Percentiles rank a stretch among this genome's conserved stretches.
Conservation (phyloP, 64 coral and sea anemone genomes). For the Anthopleura sola region DNA sequence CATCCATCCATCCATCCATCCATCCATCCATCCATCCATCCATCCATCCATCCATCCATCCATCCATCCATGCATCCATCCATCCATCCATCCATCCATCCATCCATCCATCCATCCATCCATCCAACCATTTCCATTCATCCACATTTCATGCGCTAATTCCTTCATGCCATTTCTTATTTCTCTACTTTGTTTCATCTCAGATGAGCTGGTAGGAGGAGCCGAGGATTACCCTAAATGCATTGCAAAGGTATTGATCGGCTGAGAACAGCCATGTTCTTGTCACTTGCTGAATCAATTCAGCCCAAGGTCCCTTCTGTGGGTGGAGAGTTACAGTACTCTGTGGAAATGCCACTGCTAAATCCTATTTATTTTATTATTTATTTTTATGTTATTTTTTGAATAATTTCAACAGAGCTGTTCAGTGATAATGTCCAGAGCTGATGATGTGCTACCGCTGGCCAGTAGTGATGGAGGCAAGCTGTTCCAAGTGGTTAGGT, state of each 20-base stretch:
- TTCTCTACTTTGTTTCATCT: not conserved
- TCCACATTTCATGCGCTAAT: not conserved
- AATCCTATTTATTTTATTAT: too few relatives aligned
- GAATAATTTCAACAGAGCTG: constrained; percentile 54
- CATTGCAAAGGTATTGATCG: constrained; percentile 79
- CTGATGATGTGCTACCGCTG: constrained; percentile 73
- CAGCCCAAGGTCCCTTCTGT: too few relatives aligned
- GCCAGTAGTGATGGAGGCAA: constrained; percentile 67
- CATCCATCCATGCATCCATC: not conserved
- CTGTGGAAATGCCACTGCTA: too few relatives aligned
- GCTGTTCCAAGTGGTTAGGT: constrained; percentile 80
- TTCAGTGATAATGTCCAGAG: constrained; percentile 48
- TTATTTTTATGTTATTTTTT: not conserved
- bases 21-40: too few relatives aligned
- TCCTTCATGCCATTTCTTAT: not conserved
- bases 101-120: not conserved
- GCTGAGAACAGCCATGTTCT: too few relatives aligned
- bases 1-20: too few relatives aligned
- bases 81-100: not conserved
- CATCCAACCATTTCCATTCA: not conserved
- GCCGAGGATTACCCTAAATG: constrained; percentile 85
- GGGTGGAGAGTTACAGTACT: too few relatives aligned
- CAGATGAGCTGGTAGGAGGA: constrained; percentile 74
- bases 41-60: too few relatives aligned
- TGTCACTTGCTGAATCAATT: too few relatives aligned